Base-by-base conservation (phyloP, 1,140 invertebrate species). In the Hylaeus volcanicus region DNA sequence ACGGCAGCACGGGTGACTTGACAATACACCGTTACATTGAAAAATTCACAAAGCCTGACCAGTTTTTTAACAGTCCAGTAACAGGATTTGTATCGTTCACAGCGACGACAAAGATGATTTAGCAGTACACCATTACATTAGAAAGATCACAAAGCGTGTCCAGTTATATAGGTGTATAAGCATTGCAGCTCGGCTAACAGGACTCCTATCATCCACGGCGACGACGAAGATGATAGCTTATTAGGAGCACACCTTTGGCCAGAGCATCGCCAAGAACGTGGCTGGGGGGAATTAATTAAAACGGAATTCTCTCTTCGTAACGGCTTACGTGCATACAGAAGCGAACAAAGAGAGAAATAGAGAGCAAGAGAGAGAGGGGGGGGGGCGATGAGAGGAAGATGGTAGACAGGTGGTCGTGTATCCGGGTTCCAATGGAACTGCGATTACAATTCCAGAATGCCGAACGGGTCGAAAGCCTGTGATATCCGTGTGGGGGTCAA, bases 381-480 rank as follows among this genome's bases (percentile, higher is more conserved):
- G 5, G 43, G 1, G 1, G 12, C 12, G 12, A 69, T 41, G 26
- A 0, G n/a, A 60, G 12, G 39, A 11, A 43, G 64, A 37, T 39
- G 26, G 39, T 15, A 39, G 58, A 37, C 53, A 41, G 68, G 76
- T 81, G 84, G 66, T 71, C 82, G 68, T 81, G 82, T 74, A 77
- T 85, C 86, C 81, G n/a, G 74, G 61, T 63, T 78, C 73, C 65
- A 84, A 84, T 85, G 69, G 82, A 72, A 81, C 71, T 81, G 78
- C 90, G 88, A 92, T 92, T 92, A 91, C 91, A 91, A 92, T 93
- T 91, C 90, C 84, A 88, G 90, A 89, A 91, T 89, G 87, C 85
- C 71, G 87, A 88, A 85, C 88, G 80, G 85, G 56, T 89, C 82
- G 89, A 88, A 89, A 83, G 83, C 78, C 80, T 41, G 85, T 82